Conservation (phyloP, 2,113 vertebrate species). For the Platysternon megacephalum region DNA sequence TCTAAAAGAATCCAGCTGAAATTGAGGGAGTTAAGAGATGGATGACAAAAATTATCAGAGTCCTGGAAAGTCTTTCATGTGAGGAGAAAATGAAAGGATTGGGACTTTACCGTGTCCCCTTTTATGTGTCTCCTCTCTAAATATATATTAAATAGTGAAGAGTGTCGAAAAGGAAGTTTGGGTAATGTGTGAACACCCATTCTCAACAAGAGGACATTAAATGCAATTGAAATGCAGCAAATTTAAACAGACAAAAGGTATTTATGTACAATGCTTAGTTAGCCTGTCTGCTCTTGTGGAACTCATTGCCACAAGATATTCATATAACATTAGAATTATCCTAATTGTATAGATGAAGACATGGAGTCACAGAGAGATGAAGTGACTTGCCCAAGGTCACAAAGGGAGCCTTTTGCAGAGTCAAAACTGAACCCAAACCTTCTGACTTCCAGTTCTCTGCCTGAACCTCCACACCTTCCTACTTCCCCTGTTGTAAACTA, state of each 20-base stretch:
- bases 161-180: neutral
- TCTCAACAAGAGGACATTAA: neutral
- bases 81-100: neutral
- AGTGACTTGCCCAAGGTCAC: conserved; percentile 9
- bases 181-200: neutral
- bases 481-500: neutral
- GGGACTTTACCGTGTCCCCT: neutral
- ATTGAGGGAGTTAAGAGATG: neutral
- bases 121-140: neutral
- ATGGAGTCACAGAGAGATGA: neutral
- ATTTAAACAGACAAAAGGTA: neutral
- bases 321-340: neutral
- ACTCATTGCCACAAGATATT: neutral
- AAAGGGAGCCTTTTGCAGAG: conserved; percentile 6
- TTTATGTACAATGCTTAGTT: neutral
- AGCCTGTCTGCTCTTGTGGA: no score
- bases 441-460: neutral
- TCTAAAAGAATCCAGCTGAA: conserved; percentile 17
- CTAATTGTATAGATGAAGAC: conserved; percentile 3
- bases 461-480: neutral
- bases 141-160: neutral
- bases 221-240: neutral
- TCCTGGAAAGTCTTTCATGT: neutral
- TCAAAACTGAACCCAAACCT: neutral
- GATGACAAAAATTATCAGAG: conserved; percentile 3